Percentiles rank a stretch among this genome's conserved stretches.
phyloP scores from a whole-genome alignment of 2,888 invertebrate genomes.

The Ormyrus pomaceus region DNA sequence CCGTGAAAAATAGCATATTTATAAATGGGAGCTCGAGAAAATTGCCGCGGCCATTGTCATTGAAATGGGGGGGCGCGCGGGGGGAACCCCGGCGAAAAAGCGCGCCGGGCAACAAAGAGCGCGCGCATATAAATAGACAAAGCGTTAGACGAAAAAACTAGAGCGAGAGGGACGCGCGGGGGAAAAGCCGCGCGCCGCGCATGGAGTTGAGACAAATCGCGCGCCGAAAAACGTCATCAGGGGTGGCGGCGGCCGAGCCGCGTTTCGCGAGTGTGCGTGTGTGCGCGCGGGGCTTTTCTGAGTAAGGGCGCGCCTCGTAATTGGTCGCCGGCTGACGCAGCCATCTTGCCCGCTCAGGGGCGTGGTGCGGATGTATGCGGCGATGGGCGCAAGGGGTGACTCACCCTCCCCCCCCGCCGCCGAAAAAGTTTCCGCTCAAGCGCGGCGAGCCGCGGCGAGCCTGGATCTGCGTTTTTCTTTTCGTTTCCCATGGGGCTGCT shows the following conservation, averaged over 20 bases:
- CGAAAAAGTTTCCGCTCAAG: not conserved
- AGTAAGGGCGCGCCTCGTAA: conserved; percentile 59
- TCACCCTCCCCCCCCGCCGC: conserved; percentile 62
- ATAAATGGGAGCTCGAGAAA: not conserved
- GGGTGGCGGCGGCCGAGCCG: not conserved
- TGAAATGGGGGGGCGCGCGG: not conserved
- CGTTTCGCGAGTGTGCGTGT: not conserved
- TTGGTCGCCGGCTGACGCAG: conserved; percentile 67
- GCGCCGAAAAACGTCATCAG: conserved; percentile 2
- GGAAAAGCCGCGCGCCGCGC: not conserved
- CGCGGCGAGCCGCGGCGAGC: not conserved
- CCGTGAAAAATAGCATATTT: conserved; percentile 19
- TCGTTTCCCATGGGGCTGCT: not conserved
- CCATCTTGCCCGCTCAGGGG: conserved; percentile 72
- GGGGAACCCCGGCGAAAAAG: not conserved
- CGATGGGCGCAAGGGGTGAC: conserved; percentile 69
- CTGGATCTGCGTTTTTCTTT: conserved; percentile 6
- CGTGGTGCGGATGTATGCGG: conserved; percentile 50
- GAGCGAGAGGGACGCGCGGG: conserved; percentile 10
- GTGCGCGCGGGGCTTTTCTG: not conserved
- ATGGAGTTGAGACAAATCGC: not conserved
- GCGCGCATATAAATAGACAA: not conserved
- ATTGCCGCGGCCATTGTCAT: conserved; percentile 36
- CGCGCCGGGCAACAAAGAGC: not conserved
- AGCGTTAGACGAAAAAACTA: conserved; percentile 1